These are phyloP conservation scores for Rhagonycha fulva DNA, from an alignment of 2,888 invertebrate genomes.

Conservation along the genomic window DNA sequence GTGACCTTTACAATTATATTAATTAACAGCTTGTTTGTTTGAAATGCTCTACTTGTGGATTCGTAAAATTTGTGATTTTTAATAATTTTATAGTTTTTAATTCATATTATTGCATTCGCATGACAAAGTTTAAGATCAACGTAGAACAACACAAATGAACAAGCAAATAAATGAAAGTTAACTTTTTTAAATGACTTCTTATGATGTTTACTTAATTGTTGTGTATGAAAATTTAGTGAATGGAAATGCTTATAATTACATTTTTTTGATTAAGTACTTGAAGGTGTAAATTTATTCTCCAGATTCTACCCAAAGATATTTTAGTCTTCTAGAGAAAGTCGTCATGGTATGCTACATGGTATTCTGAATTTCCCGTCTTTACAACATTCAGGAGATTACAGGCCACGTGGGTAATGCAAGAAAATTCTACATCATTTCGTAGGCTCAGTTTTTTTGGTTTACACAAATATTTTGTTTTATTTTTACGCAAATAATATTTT, in stretches of 20 bases:
- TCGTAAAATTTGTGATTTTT: background rate
- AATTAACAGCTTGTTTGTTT: background rate
- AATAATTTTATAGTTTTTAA: background rate
- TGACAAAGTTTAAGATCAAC: background rate
- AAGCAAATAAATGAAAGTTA: background rate
- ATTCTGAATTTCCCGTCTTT: too few species aligned
- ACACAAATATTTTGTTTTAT: too few species aligned
- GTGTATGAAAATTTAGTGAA: background rate
- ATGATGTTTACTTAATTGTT: background rate
- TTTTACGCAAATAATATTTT: too few species aligned
- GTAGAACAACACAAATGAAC: background rate
- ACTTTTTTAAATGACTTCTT: background rate
- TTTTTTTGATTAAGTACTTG: background rate
- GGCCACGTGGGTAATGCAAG: too few species aligned
- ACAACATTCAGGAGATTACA: too few species aligned
- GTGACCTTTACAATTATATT: background rate
- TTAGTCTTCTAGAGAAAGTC: background rate
- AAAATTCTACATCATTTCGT: too few species aligned
- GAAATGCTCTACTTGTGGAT: background rate
- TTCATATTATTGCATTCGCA: background rate
- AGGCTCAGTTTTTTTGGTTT: too few species aligned
- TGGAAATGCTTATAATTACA: background rate
- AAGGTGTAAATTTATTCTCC: background rate
- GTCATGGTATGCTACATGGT: too few species aligned
- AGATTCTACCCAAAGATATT: background rate